phyloP scores from a whole-genome alignment of 2,797 vertebrate species.

The Decapterus maruadsi region DNA sequence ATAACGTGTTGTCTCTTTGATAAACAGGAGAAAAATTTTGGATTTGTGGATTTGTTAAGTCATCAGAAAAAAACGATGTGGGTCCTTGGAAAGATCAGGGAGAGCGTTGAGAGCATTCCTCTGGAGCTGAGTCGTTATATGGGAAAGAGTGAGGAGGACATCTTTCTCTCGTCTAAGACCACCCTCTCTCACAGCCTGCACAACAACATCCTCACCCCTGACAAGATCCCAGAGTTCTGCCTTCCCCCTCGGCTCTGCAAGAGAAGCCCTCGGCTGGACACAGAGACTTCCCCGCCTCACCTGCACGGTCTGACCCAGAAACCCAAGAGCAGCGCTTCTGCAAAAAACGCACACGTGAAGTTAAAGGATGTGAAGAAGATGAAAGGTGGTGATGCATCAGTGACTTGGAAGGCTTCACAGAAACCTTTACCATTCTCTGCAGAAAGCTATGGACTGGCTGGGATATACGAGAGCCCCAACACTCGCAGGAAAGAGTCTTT shows the following conservation, averaged over 20 bases:
- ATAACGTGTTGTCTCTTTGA: neutral
- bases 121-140: constrained; percentile 67
- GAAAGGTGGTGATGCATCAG: constrained; percentile 42
- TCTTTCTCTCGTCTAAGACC: constrained; percentile 52
- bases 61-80: constrained; percentile 70
- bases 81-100: constrained; percentile 78
- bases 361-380: constrained; percentile 20
- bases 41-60: constrained; percentile 2
- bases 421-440: constrained; percentile 75
- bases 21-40: constrained; percentile 14
- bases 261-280: constrained; percentile 40
- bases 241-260: constrained; percentile 79
- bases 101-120: constrained; percentile 75
- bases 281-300: constrained; percentile 28
- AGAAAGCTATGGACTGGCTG: constrained; percentile 73
- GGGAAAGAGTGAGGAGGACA: constrained; percentile 54
- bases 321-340: constrained; percentile 8
- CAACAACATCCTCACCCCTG: constrained; percentile 83
- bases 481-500: constrained; percentile 84
- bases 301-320: constrained; percentile 19
- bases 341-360: constrained; percentile 28
- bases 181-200: constrained; percentile 69
- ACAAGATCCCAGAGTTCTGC: constrained; percentile 84
- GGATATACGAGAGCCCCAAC: constrained; percentile 82
- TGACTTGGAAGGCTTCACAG: constrained; percentile 28